Evolutionary conservation across 2,113 vertebrate genomes (phyloP).

Genomic region (Vombatus ursinus): DNA sequence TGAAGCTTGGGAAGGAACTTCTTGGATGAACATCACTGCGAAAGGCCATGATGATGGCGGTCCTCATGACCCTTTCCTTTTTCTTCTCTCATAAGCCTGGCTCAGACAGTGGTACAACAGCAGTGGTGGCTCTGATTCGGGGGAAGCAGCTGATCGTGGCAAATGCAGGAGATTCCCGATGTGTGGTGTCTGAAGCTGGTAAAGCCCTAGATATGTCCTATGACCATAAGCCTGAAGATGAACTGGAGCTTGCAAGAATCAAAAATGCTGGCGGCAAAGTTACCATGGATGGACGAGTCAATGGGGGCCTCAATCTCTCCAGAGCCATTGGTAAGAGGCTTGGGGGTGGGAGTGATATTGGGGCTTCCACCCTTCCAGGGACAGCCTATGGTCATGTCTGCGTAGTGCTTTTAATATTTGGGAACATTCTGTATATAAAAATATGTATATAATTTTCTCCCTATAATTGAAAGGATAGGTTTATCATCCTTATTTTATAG

Average conservation of each 20-base stretch:
- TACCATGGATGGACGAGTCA: conserved; percentile 98
- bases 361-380: conserved; percentile 24
- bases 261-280: conserved; percentile 98
- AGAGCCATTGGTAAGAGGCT: conserved; percentile 92
- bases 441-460: conserved; percentile 27
- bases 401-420: conserved; percentile 14
- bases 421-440: conserved; percentile 16
- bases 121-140: conserved; percentile 95
- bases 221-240: conserved; percentile 98
- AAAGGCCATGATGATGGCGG: neutral
- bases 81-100: conserved; percentile 88
- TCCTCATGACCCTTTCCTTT: neutral
- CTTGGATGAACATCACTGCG: neutral
- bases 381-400: conserved; percentile 12
- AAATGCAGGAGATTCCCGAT: conserved; percentile 97
- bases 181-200: conserved; percentile 94
- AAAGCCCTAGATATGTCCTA: conserved; percentile 98
- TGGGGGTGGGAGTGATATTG: neutral
- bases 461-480: conserved; percentile 25
- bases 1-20: neutral
- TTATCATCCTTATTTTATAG: conserved; percentile 1
- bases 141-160: conserved; percentile 98
- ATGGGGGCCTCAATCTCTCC: conserved; percentile 97
- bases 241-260: conserved; percentile 95
- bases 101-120: conserved; percentile 97